These are phyloP conservation scores for Chiloscyllium plagiosum DNA, from an alignment of 2,113 vertebrate genomes.

Conservation along the genomic window DNA sequence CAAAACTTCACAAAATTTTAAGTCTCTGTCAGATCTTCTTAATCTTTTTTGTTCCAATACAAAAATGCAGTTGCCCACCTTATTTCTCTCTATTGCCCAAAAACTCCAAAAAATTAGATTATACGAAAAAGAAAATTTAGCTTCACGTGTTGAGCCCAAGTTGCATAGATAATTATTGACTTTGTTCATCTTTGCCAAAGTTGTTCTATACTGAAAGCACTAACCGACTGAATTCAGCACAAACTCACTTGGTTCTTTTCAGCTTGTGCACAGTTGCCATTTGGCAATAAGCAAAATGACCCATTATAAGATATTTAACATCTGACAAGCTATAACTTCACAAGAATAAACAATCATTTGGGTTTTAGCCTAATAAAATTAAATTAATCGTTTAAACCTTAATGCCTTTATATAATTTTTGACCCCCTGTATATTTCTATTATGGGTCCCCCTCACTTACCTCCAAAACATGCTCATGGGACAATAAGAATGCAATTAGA, in stretches of 20 bases:
- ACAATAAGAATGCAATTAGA: slow-evolving; percentile 15
- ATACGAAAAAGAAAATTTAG: background rate
- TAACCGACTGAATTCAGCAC: background rate
- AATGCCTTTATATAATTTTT: slow-evolving; percentile 20
- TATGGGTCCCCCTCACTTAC: background rate
- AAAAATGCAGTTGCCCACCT: background rate
- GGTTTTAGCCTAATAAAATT: background rate
- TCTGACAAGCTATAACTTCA: slow-evolving; percentile 21
- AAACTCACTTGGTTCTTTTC: background rate
- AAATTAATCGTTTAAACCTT: slow-evolving; percentile 7
- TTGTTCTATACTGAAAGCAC: background rate
- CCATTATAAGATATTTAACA: background rate
- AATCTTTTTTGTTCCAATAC: background rate
- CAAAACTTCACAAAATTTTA: background rate
- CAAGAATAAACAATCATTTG: slow-evolving; percentile 2
- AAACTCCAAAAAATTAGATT: background rate
- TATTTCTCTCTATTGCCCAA: background rate
- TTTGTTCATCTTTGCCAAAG: background rate
- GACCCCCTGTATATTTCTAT: background rate
- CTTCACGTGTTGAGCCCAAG: background rate
- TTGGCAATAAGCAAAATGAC: background rate
- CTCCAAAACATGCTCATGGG: background rate
- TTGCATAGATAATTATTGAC: background rate
- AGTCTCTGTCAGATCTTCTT: background rate
- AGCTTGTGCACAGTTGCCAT: background rate